Conservation (phyloP, 2,888 invertebrate genomes). For the Ischnus inquisitorius region DNA sequence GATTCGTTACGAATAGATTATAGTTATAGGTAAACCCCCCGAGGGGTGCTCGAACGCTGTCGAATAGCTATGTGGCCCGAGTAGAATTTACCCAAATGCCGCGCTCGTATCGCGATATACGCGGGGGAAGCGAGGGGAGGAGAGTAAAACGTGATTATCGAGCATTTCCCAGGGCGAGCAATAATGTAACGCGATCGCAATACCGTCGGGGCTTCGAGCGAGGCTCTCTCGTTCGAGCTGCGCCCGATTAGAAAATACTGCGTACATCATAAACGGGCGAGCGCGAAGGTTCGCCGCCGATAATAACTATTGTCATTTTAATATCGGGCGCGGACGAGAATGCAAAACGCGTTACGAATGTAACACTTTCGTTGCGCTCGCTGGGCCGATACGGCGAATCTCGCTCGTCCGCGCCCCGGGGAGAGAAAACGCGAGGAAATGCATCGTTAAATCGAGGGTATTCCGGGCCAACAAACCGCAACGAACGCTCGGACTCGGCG, state of each 20-base stretch:
- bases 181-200: slow-evolving; percentile 70
- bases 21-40: background rate
- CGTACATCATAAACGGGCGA: slow-evolving; percentile 2
- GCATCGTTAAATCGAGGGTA: slow-evolving; percentile 65
- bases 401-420: too few relatives aligned
- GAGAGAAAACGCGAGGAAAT: slow-evolving; percentile 19
- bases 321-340: background rate
- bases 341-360: slow-evolving; percentile 1
- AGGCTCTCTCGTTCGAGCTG: slow-evolving; percentile 44
- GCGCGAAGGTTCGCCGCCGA: background rate
- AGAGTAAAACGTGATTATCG: slow-evolving; percentile 70
- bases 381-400: background rate
- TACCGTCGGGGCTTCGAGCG: slow-evolving; percentile 59
- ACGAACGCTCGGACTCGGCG: slow-evolving; percentile 38
- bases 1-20: slow-evolving; percentile 57
- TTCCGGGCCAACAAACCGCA: slow-evolving; percentile 59
- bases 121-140: background rate
- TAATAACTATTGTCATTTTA: background rate
- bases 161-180: slow-evolving; percentile 57
- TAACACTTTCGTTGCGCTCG: slow-evolving; percentile 8
- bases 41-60: background rate
- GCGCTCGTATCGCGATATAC: slow-evolving; percentile 1
- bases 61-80: background rate
- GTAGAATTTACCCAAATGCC: background rate
- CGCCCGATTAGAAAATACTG: slow-evolving; percentile 66